These are phyloP conservation scores for Brachynemurus nebulosus DNA, from an alignment of 2,888 invertebrate genomes.

Conservation along the genomic window DNA sequence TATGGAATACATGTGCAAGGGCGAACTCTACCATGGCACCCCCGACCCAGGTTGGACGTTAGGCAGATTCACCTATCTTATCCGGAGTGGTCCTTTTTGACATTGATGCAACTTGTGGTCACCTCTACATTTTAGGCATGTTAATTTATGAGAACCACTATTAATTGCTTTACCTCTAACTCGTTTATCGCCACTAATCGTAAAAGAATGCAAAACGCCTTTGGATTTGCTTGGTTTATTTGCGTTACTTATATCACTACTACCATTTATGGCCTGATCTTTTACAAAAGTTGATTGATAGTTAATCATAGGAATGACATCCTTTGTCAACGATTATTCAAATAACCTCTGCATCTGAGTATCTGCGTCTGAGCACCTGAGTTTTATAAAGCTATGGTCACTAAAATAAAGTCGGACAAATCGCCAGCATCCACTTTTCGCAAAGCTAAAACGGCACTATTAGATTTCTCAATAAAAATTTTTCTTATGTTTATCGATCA, in stretches of 20 bases:
- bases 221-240: background rate
- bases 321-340: background rate
- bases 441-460: background rate
- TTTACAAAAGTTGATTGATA: background rate
- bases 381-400: background rate
- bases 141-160: background rate
- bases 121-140: background rate
- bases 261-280: background rate
- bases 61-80: no score
- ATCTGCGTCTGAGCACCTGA: no score
- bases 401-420: background rate
- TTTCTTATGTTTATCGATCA: slow-evolving; percentile 5
- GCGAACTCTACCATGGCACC: no score
- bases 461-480: no score
- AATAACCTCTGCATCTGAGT: background rate
- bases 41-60: no score
- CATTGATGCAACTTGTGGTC: background rate
- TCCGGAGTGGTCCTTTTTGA: no score
- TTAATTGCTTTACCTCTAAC: background rate
- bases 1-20: no score
- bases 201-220: background rate
- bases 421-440: no score
- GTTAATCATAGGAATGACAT: background rate
- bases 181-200: background rate
- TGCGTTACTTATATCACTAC: background rate